Base-by-base conservation (phyloP, 2,797 vertebrate genomes). In the Alauda arvensis region DNA sequence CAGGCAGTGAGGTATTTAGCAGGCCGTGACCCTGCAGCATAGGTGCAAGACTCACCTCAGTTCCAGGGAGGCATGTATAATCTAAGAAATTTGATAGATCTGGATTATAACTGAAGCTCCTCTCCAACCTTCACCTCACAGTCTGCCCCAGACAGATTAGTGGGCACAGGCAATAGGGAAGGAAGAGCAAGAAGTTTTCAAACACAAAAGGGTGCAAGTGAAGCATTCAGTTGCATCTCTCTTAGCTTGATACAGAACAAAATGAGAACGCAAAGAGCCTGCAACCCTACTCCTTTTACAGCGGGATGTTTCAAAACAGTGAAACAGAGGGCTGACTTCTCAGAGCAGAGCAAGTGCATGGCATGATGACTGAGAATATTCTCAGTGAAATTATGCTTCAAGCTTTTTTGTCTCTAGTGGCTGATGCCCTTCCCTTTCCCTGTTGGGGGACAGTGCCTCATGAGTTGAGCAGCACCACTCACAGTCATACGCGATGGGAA, bases 401-500 rank as follows among this genome's bases (percentile, higher is more conserved):
- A 69, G 68, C n/a, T 53, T 39, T 46, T 19, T 8, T 37, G 11
- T 40, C 80, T 43, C 68, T 52, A 43, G 45, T 4, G 11, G 49
- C 28, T 79, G 65, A 71, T n/a, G 20, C 52, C 57, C 57, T 78
- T 76, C 42, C 52, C 46, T n/a, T 24, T 65, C 53, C 61, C 59
- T 74, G 29, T 9, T 0, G 2, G 24, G 45, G 51, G 25, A 87
- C 9, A 11, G 39, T 8, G 48, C 12, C 6, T 15, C 10, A 45
- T 65, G 52, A 76, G 31, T 18, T 0, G 0, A 46, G 61, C 28
- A 25, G 7, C 68, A 37, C 6, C 70, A 94, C 96, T 92, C 95
- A 99, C 99, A 97, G 99, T 99, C 99, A 99, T 99, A 95, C 99
- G 98, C 9, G 99, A 99, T 72, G 99, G 99, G 96, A 98, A 99